A percentile compares a stretch with the other conserved stretches of the same genome.
Evolutionary conservation across 2,888 invertebrate genomes (phyloP).

Genomic region (Oscheius sp.): DNA sequence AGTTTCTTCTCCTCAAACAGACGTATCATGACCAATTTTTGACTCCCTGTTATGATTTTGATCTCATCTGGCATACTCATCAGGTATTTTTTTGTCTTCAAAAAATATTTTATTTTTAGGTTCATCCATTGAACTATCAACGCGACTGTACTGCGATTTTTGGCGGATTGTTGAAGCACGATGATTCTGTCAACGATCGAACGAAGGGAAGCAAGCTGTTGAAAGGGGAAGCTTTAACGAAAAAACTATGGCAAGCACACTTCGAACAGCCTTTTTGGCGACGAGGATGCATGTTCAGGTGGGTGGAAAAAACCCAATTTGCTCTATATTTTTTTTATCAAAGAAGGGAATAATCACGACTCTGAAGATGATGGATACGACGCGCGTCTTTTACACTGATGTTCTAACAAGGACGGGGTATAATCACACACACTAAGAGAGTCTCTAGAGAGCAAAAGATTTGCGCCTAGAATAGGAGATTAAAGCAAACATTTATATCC

Average conservation of each 20-base stretch:
- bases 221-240: slow-evolving; percentile 72
- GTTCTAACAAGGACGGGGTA: background rate
- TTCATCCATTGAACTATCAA: slow-evolving; percentile 65
- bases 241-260: slow-evolving; percentile 72
- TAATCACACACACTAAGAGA: no score
- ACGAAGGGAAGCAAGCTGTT: slow-evolving; percentile 72
- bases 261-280: slow-evolving; percentile 72
- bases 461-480: no score
- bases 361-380: no score
- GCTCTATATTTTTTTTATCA: no score
- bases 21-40: slow-evolving; percentile 72
- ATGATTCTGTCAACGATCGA: slow-evolving; percentile 73
- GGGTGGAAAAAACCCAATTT: slow-evolving; percentile 1
- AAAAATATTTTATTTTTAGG: slow-evolving; percentile 38
- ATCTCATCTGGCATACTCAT: slow-evolving; percentile 74
- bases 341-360: no score
- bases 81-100: slow-evolving; percentile 65
- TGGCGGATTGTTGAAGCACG: slow-evolving; percentile 72
- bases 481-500: no score
- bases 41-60: slow-evolving; percentile 74
- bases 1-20: slow-evolving; percentile 72
- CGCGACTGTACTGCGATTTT: slow-evolving; percentile 67
- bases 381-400: background rate
- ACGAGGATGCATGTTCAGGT: slow-evolving; percentile 72
- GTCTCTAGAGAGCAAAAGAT: no score